Conservation (phyloP, 2,888 invertebrate genomes). For the Xylocampa areola region DNA sequence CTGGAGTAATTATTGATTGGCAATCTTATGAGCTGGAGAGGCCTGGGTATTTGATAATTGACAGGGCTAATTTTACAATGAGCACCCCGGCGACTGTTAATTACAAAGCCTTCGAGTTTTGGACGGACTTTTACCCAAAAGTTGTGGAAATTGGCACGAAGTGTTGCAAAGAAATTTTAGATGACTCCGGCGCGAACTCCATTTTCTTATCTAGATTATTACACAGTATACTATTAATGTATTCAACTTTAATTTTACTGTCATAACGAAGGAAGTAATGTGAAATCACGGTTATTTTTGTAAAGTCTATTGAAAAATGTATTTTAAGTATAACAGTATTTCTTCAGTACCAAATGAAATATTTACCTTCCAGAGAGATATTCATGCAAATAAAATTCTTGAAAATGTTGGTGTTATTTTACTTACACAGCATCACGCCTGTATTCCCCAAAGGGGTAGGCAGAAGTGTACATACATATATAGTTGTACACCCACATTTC, state of each 20-base stretch:
- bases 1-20: constrained; percentile 94
- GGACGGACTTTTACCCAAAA: constrained; percentile 95
- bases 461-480: no score
- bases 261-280: constrained; percentile 64
- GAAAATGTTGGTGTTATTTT: constrained; percentile 41
- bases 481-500: no score
- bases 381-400: constrained; percentile 65
- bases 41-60: constrained; percentile 93
- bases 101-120: constrained; percentile 94
- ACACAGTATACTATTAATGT: constrained; percentile 69
- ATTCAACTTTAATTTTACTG: constrained; percentile 71
- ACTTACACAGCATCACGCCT: no score
- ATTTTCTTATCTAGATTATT: constrained; percentile 63
- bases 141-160: constrained; percentile 92
- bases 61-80: constrained; percentile 93
- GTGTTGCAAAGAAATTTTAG: constrained; percentile 92
- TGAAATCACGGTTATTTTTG: constrained; percentile 80
- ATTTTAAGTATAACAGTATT: constrained; percentile 72
- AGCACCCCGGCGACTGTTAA: constrained; percentile 92
- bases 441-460: no score
- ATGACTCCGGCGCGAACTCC: constrained; percentile 78
- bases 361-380: constrained; percentile 65
- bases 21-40: constrained; percentile 91
- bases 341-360: constrained; percentile 61
- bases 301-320: constrained; percentile 82